Conservation (phyloP, 2,888 invertebrate genomes). For the Spatulosminthurus flaviceps region DNA sequence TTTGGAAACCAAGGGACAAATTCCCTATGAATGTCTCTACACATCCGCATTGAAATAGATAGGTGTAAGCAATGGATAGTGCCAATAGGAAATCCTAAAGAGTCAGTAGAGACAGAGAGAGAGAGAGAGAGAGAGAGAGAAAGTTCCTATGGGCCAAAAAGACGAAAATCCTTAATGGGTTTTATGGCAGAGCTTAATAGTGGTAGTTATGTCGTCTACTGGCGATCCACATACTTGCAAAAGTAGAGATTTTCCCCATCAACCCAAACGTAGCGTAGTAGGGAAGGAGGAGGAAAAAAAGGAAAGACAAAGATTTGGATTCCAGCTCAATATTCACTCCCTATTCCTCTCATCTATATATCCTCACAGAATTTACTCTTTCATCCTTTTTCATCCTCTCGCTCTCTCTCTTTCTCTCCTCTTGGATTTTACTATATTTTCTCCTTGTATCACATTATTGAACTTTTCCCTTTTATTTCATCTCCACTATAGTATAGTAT, state of each 20-base stretch:
- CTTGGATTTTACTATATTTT: not conserved
- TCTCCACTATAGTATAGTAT: too few relatives aligned
- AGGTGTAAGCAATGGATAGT: too few relatives aligned
- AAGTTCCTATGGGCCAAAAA: not conserved
- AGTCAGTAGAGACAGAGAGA: too few relatives aligned
- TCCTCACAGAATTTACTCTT: too few relatives aligned
- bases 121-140: too few relatives aligned
- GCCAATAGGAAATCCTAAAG: too few relatives aligned
- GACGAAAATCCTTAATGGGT: constrained; percentile 11
- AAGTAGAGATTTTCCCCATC: constrained; percentile 1
- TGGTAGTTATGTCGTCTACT: constrained; percentile 15
- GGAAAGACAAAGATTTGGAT: not conserved
- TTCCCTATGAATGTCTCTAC: too few relatives aligned
- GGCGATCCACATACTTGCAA: not conserved
- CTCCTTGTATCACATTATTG: constrained; percentile 21
- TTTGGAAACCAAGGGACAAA: too few relatives aligned
- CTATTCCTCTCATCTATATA: not conserved
- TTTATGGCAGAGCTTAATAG: constrained; percentile 8
- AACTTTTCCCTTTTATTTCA: constrained; percentile 8
- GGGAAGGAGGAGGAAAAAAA: not conserved
- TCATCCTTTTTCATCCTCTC: not conserved
- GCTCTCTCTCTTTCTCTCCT: not conserved
- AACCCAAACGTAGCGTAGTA: not conserved
- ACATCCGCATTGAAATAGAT: too few relatives aligned
- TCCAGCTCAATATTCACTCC: not conserved